Percentiles rank a stretch among this genome's conserved stretches.
phyloP scores from a whole-genome alignment of 2,113 vertebrate species.

The Crocuta crocuta region DNA sequence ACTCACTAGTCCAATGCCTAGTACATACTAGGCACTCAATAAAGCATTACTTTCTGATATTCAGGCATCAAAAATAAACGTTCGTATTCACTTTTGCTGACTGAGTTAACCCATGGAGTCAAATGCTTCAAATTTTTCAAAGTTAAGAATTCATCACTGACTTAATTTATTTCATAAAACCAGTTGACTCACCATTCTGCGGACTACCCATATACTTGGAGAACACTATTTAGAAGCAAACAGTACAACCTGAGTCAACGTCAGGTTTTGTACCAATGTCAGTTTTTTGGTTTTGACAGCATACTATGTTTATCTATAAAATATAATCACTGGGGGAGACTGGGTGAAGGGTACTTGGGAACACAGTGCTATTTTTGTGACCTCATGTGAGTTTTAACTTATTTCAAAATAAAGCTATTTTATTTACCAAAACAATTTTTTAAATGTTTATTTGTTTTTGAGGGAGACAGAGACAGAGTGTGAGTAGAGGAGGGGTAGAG shows the following conservation, averaged over 20 bases:
- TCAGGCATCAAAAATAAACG: not conserved
- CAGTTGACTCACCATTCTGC: not conserved
- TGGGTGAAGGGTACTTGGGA: not conserved
- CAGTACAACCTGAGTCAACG: not conserved
- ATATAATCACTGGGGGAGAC: not conserved
- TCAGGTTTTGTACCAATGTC: not conserved
- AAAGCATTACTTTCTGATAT: not conserved
- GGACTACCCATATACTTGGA: not conserved
- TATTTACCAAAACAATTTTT: too few species aligned
- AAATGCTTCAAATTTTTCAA: not conserved
- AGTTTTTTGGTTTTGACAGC: slow-evolving; percentile 21
- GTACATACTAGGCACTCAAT: not conserved
- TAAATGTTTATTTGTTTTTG: too few species aligned
- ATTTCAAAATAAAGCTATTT: not conserved
- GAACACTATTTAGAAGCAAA: slow-evolving; percentile 40
- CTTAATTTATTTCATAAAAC: slow-evolving; percentile 19
- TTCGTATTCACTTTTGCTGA: not conserved
- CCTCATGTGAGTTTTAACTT: not conserved
- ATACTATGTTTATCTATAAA: not conserved
- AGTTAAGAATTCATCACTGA: not conserved
- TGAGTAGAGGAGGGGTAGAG: too few species aligned
- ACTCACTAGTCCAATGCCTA: not conserved
- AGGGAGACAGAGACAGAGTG: too few species aligned
- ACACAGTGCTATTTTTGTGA: not conserved
- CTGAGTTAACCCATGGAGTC: not conserved